Evolutionary conservation across 2,113 vertebrate species (phyloP).

Genomic region (Sander vitreus): DNA sequence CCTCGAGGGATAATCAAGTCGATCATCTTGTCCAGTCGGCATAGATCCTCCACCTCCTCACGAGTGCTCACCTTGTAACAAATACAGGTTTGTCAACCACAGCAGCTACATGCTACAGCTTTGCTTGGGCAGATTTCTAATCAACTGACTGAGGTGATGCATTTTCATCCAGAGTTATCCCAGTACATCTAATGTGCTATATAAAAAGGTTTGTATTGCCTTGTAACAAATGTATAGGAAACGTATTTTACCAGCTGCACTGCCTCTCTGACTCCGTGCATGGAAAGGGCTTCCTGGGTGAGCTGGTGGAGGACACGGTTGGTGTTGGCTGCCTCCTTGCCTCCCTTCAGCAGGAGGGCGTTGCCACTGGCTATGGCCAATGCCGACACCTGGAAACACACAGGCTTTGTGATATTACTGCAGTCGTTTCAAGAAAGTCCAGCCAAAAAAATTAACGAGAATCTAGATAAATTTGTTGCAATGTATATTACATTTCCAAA

Average conservation of each 20-base stretch:
- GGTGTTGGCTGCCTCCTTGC: conserved; percentile 92
- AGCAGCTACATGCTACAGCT: neutral
- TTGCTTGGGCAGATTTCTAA: neutral
- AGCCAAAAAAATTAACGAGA: neutral
- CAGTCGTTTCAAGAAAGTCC: neutral
- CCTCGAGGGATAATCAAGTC: conserved; percentile 97
- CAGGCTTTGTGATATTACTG: neutral
- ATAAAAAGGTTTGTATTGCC: neutral
- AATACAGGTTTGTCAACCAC: neutral
- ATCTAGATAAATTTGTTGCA: neutral
- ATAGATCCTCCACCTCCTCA: conserved; percentile 97
- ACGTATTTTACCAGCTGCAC: conserved; percentile 90
- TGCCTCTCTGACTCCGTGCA: conserved; percentile 90
- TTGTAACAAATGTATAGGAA: neutral
- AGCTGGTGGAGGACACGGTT: conserved; percentile 92
- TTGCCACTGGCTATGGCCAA: conserved; percentile 97
- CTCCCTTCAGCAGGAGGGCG: conserved; percentile 94
- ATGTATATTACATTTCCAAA: neutral
- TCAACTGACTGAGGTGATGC: too few relatives aligned
- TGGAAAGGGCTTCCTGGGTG: conserved; percentile 91
- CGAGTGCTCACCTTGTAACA: conserved; percentile 91
- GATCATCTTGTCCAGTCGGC: conserved; percentile 94
- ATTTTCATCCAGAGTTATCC: neutral
- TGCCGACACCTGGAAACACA: conserved; percentile 88
- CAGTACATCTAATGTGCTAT: neutral